phyloP scores from a whole-genome alignment of 2,888 invertebrate genomes.

The Perdita meconis region DNA sequence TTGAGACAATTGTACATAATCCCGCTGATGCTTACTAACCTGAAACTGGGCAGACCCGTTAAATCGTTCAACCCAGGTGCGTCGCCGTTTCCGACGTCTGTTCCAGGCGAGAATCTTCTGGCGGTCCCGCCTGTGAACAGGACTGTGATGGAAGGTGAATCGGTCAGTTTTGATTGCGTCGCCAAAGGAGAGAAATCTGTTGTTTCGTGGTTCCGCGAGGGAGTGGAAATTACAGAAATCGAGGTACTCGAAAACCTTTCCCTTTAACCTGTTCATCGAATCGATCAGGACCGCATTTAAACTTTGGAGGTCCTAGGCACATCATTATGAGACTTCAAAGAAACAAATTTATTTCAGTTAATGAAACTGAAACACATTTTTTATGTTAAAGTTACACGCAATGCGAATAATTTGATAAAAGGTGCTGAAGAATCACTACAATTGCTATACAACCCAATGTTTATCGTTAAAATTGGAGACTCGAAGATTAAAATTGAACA shows the following conservation, averaged over 20 bases:
- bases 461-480: too few relatives aligned
- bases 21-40: slow-evolving; percentile 79
- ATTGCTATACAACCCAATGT: too few relatives aligned
- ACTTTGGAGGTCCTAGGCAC: too few relatives aligned
- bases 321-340: too few relatives aligned
- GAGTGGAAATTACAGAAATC: slow-evolving; percentile 83
- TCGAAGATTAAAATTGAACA: too few relatives aligned
- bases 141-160: slow-evolving; percentile 93
- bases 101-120: slow-evolving; percentile 93
- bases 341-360: too few relatives aligned
- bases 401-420: too few relatives aligned
- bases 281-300: too few relatives aligned
- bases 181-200: slow-evolving; percentile 89
- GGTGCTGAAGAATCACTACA: too few relatives aligned
- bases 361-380: too few relatives aligned
- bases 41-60: slow-evolving; percentile 81
- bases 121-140: slow-evolving; percentile 94
- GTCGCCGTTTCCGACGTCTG: slow-evolving; percentile 81
- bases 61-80: slow-evolving; percentile 84
- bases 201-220: slow-evolving; percentile 86
- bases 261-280: too few relatives aligned
- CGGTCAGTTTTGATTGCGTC: slow-evolving; percentile 92
- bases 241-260: slow-evolving; percentile 71
- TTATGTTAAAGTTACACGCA: too few relatives aligned
- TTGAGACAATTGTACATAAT: slow-evolving; percentile 46